Evolutionary conservation across 2,113 vertebrate species (phyloP).

Genomic region (Azemiops feae): DNA sequence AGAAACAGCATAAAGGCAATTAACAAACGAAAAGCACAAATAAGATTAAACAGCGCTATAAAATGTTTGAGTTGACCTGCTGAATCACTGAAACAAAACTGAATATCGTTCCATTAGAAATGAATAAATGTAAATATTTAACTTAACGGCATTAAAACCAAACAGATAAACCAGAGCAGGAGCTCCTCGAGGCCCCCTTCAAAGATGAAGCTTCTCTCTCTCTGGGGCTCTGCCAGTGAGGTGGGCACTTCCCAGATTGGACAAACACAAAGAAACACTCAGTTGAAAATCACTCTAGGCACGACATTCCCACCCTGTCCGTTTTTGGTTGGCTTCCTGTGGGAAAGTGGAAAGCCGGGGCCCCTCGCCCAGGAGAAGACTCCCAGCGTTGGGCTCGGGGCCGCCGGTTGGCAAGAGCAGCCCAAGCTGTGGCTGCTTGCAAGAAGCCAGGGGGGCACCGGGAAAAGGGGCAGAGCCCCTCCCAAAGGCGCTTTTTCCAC

Average conservation of each 20-base stretch:
- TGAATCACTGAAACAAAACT: neutral
- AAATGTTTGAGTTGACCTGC: neutral
- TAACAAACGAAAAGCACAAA: neutral
- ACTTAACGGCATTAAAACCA: neutral
- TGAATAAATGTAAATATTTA: neutral
- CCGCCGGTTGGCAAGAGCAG: neutral
- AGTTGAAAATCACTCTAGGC: too few species aligned
- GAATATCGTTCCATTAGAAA: neutral
- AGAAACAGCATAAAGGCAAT: neutral
- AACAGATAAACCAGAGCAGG: neutral
- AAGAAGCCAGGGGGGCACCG: neutral
- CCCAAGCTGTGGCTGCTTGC: too few species aligned
- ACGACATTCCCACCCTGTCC: accelerated
- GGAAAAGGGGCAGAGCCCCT: too few species aligned
- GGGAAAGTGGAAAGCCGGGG: neutral
- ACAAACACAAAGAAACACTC: neutral
- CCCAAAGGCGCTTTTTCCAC: neutral
- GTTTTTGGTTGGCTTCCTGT: neutral
- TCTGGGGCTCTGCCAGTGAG: accelerated
- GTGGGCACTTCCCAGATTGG: accelerated
- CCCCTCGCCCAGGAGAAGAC: neutral
- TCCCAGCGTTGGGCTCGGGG: too few species aligned
- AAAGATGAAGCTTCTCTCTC: neutral
- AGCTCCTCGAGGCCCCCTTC: neutral
- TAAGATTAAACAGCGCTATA: neutral